Percentiles rank a stretch among this genome's conserved stretches.
Conservation (phyloP, 2,797 vertebrate genomes). For the Molothrus ater region DNA sequence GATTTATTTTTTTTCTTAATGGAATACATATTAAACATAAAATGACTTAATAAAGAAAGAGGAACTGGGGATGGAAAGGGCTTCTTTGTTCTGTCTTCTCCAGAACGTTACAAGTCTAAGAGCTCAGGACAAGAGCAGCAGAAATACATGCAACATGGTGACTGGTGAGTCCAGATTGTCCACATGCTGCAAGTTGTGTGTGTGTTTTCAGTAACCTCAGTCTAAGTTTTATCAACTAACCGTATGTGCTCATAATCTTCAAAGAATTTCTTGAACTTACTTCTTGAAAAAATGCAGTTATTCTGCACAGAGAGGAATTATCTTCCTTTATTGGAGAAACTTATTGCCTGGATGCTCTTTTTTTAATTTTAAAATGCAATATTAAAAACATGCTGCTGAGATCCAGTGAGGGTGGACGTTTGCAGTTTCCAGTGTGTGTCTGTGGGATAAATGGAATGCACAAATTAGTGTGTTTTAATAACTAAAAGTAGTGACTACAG, state of each 20-base stretch:
- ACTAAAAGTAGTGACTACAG: not conserved
- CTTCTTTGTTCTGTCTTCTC: conserved; percentile 80
- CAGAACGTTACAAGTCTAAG: conserved; percentile 80
- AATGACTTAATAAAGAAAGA: conserved; percentile 58
- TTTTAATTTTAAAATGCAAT: not conserved
- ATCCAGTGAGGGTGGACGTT: not conserved
- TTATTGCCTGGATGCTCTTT: not conserved
- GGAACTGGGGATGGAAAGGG: conserved; percentile 75
- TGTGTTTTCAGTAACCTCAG: conserved; percentile 63
- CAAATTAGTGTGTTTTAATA: not conserved
- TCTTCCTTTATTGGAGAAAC: not conserved
- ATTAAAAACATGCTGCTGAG: not conserved
- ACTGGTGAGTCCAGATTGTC: conserved; percentile 77
- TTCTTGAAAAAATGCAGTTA: conserved; percentile 24
- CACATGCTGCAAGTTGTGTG: conserved; percentile 73
- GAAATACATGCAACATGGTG: conserved; percentile 78
- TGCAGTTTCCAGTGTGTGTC: not conserved
- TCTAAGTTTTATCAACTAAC: conserved; percentile 64
- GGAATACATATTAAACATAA: conserved; percentile 5
- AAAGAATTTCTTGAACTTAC: not conserved
- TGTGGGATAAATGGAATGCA: not conserved
- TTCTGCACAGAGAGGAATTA: not conserved
- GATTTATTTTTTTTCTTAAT: not conserved
- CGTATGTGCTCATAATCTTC: conserved; percentile 32
- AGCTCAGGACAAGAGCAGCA: conserved; percentile 78